Percentiles rank a stretch among this genome's conserved stretches.
These are phyloP conservation scores for Forbesichthys papilliferus DNA, from an alignment of 2,113 vertebrate genomes.

Conservation along the genomic window DNA sequence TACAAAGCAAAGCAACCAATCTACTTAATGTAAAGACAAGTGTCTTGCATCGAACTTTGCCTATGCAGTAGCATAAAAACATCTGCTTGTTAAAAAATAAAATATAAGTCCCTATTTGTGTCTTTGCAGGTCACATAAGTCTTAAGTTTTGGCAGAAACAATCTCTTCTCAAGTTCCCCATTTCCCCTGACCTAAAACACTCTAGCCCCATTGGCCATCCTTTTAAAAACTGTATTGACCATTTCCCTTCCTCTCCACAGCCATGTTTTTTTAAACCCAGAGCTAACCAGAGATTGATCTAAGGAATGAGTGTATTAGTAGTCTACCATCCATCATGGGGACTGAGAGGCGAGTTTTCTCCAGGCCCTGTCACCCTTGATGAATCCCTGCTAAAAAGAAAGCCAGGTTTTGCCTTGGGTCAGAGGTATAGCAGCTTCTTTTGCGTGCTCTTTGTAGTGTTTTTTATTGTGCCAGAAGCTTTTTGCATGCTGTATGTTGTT, in stretches of 20 bases:
- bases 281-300: slow-evolving; percentile 70
- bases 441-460: slow-evolving; percentile 38
- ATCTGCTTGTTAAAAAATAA: slow-evolving; percentile 51
- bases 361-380: slow-evolving; percentile 67
- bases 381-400: slow-evolving; percentile 64
- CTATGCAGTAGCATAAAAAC: slow-evolving; percentile 29
- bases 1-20: slow-evolving; percentile 17
- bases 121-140: slow-evolving; percentile 43
- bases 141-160: slow-evolving; percentile 36
- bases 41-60: slow-evolving; percentile 10
- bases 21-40: slow-evolving; percentile 11
- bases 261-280: slow-evolving; percentile 76
- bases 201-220: slow-evolving; percentile 42
- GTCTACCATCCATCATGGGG: slow-evolving; percentile 62
- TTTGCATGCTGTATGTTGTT: slow-evolving; percentile 77
- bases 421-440: slow-evolving; percentile 71
- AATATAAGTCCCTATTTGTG: slow-evolving; percentile 36
- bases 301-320: slow-evolving; percentile 62
- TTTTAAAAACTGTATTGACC: slow-evolving; percentile 60
- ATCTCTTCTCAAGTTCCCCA: slow-evolving; percentile 45
- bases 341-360: slow-evolving; percentile 64
- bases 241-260: slow-evolving; percentile 63
- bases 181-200: slow-evolving; percentile 46
- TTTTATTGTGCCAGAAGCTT: slow-evolving; percentile 77
- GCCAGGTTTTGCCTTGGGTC: slow-evolving; percentile 77